Conservation (phyloP, 2,113 vertebrate species). For the Entelurus aequoreus region DNA sequence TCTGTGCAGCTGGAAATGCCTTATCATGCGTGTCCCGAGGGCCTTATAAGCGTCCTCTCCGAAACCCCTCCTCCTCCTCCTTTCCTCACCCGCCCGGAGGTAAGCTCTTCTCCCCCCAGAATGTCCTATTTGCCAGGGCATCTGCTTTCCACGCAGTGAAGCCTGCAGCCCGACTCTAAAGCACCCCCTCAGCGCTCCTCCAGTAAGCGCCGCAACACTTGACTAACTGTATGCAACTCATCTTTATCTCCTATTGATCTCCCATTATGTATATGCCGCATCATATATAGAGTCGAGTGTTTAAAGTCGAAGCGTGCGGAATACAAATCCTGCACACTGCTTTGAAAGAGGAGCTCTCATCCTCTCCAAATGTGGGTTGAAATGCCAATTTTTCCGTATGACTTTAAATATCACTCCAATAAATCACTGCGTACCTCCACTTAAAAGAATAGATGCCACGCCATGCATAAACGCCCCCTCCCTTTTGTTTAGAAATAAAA, state of each 20-base stretch:
- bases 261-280: background rate
- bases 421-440: no score
- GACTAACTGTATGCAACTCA: conserved; percentile 33
- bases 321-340: no score
- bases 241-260: background rate
- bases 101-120: conserved; percentile 50
- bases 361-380: no score
- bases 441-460: no score
- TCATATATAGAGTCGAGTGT: no score
- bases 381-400: no score
- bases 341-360: no score
- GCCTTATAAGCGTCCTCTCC: conserved; percentile 60
- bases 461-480: no score
- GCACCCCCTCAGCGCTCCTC: background rate
- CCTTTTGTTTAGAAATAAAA: no score
- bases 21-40: conserved; percentile 68
- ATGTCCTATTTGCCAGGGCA: conserved; percentile 20
- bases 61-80: conserved; percentile 65
- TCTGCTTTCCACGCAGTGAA: conserved; percentile 31
- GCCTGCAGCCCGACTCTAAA: conserved; percentile 54
- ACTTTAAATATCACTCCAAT: no score
- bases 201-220: conserved; percentile 16
- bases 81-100: conserved; percentile 61
- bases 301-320: no score
- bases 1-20: conserved; percentile 69